Conservation (phyloP, 2,797 vertebrate species). For the Graptemys geographica region DNA sequence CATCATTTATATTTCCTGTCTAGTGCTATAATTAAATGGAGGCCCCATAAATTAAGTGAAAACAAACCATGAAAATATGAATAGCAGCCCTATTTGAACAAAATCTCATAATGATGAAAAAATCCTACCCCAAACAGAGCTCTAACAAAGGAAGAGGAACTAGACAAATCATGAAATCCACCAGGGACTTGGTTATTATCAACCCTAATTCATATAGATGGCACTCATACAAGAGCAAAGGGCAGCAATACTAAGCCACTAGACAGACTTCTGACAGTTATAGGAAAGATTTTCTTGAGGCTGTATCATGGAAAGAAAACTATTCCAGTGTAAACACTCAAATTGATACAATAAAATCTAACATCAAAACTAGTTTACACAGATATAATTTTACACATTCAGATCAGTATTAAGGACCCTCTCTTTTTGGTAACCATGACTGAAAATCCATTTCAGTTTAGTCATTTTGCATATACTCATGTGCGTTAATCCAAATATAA, state of each 20-base stretch:
- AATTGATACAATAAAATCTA: background rate
- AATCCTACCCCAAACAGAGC: background rate
- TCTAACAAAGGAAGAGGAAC: background rate
- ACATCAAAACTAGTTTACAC: background rate
- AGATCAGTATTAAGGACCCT: background rate
- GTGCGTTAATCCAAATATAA: fast-evolving
- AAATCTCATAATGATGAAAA: background rate
- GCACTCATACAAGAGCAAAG: background rate
- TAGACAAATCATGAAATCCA: background rate
- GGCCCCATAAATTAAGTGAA: background rate
- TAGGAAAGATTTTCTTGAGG: background rate
- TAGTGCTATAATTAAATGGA: background rate
- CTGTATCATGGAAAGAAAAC: background rate
- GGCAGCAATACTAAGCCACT: background rate
- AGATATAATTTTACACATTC: background rate
- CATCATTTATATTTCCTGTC: background rate
- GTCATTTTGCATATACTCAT: background rate
- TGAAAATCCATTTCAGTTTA: background rate
- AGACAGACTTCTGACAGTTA: background rate
- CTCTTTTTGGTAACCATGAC: background rate
- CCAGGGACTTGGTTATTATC: background rate
- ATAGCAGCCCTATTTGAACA: background rate
- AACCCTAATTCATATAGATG: background rate
- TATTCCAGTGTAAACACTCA: background rate
- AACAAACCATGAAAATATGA: background rate